A percentile compares a stretch with the other conserved stretches of the same genome.
Conservation (phyloP, 1,140 invertebrate species). For the Helicoverpa armigera region DNA sequence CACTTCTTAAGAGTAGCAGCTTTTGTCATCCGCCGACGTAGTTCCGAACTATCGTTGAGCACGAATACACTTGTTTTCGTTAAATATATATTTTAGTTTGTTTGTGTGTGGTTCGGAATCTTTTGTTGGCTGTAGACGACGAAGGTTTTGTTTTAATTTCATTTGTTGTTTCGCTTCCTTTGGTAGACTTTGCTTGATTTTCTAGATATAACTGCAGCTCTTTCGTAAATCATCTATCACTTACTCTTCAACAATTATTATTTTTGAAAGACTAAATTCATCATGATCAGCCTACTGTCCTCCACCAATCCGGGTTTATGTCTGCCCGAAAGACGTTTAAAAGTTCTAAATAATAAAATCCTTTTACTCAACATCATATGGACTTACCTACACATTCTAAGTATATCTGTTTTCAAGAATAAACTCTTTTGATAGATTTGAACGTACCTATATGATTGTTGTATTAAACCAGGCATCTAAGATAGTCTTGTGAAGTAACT, state of each 20-base stretch:
- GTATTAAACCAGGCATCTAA: background rate
- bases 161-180: background rate
- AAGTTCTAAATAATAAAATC: too few species aligned
- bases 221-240: too few species aligned
- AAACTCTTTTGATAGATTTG: background rate
- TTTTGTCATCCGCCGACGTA: constrained; percentile 45
- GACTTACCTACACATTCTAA: too few species aligned
- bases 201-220: too few species aligned
- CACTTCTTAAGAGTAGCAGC: constrained; percentile 48
- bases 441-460: background rate
- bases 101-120: background rate
- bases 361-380: too few species aligned
- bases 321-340: too few species aligned
- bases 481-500: constrained; percentile 3
- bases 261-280: too few species aligned
- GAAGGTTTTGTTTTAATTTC: constrained; percentile 30
- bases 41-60: constrained; percentile 51
- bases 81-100: constrained; percentile 33
- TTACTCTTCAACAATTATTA: too few species aligned
- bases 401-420: background rate
- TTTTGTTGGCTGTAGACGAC: constrained; percentile 29
- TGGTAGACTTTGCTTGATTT: too few species aligned
- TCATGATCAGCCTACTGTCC: too few species aligned
- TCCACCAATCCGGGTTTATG: too few species aligned
- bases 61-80: constrained; percentile 51